Base-by-base conservation (phyloP, 2,888 invertebrate species). In the Plebejus anna region DNA sequence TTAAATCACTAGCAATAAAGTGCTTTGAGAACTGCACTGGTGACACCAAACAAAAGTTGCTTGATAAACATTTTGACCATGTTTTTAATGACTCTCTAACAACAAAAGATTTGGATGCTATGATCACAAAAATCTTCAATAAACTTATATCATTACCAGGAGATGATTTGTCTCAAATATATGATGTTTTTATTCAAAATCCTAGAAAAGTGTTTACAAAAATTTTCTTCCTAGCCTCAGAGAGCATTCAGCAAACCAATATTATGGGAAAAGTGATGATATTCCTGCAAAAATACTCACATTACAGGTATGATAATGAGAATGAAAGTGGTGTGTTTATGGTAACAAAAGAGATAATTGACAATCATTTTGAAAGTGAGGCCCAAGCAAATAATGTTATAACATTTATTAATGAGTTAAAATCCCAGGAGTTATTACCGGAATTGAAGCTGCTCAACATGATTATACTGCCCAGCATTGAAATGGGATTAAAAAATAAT, bases 381-480 rank as follows among this genome's bases (percentile, higher is more conserved):
- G 78, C 77, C 2, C 85, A 86, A 57, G 83, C 84, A 80, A 81
- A 82, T 22, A 89, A 89, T 82, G 86, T 88, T 78, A 82, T 90
- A 16, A 84, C 82, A 61, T 92, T 92, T 81, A 79, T 91, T 47
- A 82, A 82, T 79, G 83, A 82, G 38, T 80, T 94, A 47, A 92
- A 91, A 81, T 82, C 80, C 61, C 76, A 78, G 51, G 80, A 85
- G 36, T 83, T 88, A 73, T 83, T 92, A 71, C 80, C 88, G 13
- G 86, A 84, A 51, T 81, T 86, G 13, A 88, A 89, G 76, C 81
- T 93, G 55, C 82, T 93, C 38, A 80, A 92, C 70, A 81, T 89
- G 32, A 84, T 92, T 70, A 84, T 91, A 1, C 92, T 93, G 91
- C 91, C 92, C 5, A 85, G 86, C 78, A 82, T 92, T 75, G 89